phyloP scores from a whole-genome alignment of 1,140 invertebrate genomes.

The Nymphalis io region DNA sequence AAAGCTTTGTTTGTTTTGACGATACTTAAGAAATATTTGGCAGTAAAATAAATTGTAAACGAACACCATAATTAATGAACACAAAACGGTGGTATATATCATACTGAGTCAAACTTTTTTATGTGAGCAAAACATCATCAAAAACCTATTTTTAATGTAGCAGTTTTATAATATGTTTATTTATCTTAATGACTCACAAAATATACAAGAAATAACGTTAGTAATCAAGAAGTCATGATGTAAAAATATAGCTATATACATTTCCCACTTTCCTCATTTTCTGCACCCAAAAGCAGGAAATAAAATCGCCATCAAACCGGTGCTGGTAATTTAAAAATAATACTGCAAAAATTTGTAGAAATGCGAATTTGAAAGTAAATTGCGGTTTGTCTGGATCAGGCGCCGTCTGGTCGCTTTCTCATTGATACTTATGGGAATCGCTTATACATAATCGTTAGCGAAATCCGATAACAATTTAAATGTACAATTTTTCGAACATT shows the following conservation, averaged over 20 bases:
- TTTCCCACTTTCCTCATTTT: constrained; percentile 62
- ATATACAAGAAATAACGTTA: constrained; percentile 10
- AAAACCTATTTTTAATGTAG: too few relatives aligned
- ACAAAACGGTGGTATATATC: too few relatives aligned
- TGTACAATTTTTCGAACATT: neutral
- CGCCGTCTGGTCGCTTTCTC: constrained; percentile 41
- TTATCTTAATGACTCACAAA: neutral
- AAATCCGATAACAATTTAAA: constrained; percentile 1
- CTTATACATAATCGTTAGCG: constrained; percentile 14
- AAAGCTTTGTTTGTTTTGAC: too few relatives aligned
- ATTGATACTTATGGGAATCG: constrained; percentile 22
- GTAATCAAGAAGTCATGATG: constrained; percentile 28
- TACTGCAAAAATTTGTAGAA: constrained; percentile 67
- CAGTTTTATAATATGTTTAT: too few relatives aligned
- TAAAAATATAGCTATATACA: constrained; percentile 25
- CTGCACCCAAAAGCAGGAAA: constrained; percentile 64
- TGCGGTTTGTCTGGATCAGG: constrained; percentile 54
- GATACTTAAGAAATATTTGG: too few relatives aligned
- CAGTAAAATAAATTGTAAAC: too few relatives aligned
- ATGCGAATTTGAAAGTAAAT: constrained; percentile 61
- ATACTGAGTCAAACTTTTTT: too few relatives aligned
- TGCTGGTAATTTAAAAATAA: constrained; percentile 75
- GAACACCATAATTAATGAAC: too few relatives aligned
- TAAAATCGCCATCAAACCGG: constrained; percentile 72
- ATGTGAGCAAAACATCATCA: too few relatives aligned